Percentiles rank a stretch among this genome's conserved stretches.
Conservation (phyloP, 2,797 vertebrate species). For the Cynopterus sphinx region DNA sequence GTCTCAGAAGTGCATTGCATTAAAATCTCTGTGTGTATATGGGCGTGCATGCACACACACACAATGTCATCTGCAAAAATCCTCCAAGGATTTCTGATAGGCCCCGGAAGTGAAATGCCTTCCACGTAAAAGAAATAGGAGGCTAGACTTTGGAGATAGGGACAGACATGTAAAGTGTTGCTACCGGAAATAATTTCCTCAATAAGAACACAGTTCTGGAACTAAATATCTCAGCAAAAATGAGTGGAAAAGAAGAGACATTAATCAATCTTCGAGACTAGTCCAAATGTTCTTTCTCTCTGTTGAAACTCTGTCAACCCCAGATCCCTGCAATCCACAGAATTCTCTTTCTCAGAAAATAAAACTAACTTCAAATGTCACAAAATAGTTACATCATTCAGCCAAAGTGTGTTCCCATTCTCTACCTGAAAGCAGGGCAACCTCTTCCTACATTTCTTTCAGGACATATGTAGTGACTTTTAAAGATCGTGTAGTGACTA, state of each 20-base stretch:
- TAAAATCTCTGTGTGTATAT: not conserved
- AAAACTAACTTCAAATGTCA: not conserved
- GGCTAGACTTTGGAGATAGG: not conserved
- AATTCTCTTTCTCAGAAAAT: not conserved
- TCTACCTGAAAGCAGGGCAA: not conserved
- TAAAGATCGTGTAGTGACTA: not conserved
- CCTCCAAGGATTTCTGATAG: not conserved
- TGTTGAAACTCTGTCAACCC: not conserved
- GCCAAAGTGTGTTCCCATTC: not conserved
- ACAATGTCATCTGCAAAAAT: not conserved
- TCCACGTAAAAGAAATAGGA: not conserved
- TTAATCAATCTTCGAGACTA: not conserved
- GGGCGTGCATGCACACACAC: no score
- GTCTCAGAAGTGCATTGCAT: not conserved
- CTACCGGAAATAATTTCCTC: not conserved
- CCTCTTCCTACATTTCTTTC: not conserved
- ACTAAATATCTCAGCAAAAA: slow-evolving; percentile 12
- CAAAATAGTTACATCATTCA: not conserved
- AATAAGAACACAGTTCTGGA: not conserved
- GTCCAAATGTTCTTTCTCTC: not conserved
- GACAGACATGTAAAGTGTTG: not conserved
- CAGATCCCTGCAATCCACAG: not conserved
- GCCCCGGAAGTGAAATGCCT: not conserved
- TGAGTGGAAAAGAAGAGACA: not conserved
- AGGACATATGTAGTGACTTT: not conserved